Conservation (phyloP, 2,888 invertebrate genomes). For the Timema podura region DNA sequence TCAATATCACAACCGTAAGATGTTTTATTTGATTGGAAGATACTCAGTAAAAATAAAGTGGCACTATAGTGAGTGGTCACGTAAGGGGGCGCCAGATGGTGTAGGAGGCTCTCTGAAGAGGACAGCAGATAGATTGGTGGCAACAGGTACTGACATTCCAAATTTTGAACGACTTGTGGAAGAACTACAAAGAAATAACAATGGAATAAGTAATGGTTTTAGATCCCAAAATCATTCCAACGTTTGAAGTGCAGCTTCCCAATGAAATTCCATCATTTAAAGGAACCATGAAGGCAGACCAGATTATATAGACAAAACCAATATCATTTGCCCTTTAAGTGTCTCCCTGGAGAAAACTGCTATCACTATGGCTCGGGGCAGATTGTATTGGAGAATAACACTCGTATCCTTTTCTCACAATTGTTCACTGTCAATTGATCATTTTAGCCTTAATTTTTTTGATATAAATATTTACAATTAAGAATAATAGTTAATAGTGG, state of each 20-base stretch:
- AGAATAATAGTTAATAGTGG: no score
- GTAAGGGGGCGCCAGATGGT: slow-evolving; percentile 6
- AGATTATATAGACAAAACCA: background rate
- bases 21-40: slow-evolving; percentile 13
- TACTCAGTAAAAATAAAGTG: background rate
- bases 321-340: background rate
- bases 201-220: background rate
- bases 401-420: background rate
- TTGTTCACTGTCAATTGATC: background rate
- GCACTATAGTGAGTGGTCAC: background rate
- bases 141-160: background rate
- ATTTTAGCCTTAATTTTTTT: no score
- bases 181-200: background rate
- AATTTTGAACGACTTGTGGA: background rate
- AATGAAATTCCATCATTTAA: background rate
- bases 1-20: slow-evolving; percentile 1
- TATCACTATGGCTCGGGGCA: background rate
- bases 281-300: background rate
- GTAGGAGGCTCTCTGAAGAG: slow-evolving; percentile 6
- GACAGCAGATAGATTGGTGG: slow-evolving; percentile 4
- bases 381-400: background rate
- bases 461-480: no score
- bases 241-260: background rate
- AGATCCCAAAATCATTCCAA: background rate
- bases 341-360: slow-evolving; percentile 6